Conservation (phyloP, 1,140 invertebrate genomes). For the Aradophagus sp. region DNA sequence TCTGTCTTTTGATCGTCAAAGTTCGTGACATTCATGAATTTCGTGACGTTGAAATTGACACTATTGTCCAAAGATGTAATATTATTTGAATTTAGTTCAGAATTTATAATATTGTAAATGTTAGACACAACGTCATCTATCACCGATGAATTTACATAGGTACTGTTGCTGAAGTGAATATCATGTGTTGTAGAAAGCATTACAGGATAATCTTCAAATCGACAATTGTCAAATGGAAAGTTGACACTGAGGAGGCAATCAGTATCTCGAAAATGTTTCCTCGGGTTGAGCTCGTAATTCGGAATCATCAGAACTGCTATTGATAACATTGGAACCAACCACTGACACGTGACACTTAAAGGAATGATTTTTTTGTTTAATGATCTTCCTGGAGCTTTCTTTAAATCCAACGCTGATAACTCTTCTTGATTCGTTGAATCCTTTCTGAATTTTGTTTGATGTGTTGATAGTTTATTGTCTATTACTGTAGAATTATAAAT, state of each 20-base stretch:
- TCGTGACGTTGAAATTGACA: constrained; percentile 19
- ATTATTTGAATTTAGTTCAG: constrained; percentile 1
- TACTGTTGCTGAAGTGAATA: constrained; percentile 3
- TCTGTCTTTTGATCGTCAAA: not conserved
- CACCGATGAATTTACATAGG: constrained; percentile 11
- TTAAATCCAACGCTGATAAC: not conserved
- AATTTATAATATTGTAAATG: constrained; percentile 17
- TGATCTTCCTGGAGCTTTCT: not conserved
- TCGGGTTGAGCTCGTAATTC: not conserved
- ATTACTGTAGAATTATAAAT: not conserved
- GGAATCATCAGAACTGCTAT: constrained; percentile 2
- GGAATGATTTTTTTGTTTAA: constrained; percentile 2
- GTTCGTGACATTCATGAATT: constrained; percentile 16
- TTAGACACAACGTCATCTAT: constrained; percentile 19
- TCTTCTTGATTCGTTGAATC: not conserved
- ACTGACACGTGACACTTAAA: constrained; percentile 15
- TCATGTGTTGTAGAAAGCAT: not conserved
- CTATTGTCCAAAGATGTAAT: not conserved
- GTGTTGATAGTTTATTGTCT: not conserved
- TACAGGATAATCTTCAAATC: not conserved
- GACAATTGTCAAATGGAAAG: constrained; percentile 21
- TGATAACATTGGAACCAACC: constrained; percentile 9
- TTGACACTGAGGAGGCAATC: constrained; percentile 1
- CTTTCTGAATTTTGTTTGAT: too few relatives aligned
- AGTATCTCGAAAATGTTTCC: not conserved